Percentiles rank a stretch among this genome's conserved stretches.
Conservation (phyloP, 2,888 invertebrate genomes). For the Dryadula phaetusa region DNA sequence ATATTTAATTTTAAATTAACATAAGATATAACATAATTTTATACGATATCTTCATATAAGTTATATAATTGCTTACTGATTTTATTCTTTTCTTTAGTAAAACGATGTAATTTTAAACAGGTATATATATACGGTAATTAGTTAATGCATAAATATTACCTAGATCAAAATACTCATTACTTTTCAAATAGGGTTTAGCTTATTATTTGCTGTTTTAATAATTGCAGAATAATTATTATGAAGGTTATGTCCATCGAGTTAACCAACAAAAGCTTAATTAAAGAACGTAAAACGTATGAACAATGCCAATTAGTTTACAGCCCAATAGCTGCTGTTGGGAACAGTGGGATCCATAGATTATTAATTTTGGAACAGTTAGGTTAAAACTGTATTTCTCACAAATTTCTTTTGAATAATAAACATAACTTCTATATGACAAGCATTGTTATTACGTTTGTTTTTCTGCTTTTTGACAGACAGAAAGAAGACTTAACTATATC, state of each 20-base stretch:
- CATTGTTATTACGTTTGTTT: not conserved
- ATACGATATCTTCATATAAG: too few species aligned
- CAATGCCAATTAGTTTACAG: conserved; percentile 33
- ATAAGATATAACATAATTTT: too few species aligned
- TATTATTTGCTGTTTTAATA: conserved; percentile 4
- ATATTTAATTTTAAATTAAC: too few species aligned
- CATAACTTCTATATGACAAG: not conserved
- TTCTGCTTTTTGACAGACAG: too few species aligned
- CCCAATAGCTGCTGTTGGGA: conserved; percentile 17
- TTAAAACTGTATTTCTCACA: not conserved
- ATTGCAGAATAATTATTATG: conserved; percentile 30
- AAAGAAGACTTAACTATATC: too few species aligned
- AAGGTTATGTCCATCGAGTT: conserved; percentile 10
- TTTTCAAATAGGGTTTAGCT: not conserved
- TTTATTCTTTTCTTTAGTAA: too few species aligned
- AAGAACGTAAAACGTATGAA: conserved; percentile 34
- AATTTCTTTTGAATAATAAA: not conserved
- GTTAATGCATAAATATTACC: too few species aligned
- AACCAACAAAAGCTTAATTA: conserved; percentile 32
- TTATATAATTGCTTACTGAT: too few species aligned
- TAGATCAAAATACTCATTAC: too few species aligned
- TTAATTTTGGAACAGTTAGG: not conserved
- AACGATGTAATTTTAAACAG: too few species aligned
- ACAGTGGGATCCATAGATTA: not conserved
- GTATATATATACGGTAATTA: too few species aligned